These are phyloP conservation scores for Pristionchus mayeri DNA, from an alignment of 2,888 invertebrate species.

Conservation along the genomic window DNA sequence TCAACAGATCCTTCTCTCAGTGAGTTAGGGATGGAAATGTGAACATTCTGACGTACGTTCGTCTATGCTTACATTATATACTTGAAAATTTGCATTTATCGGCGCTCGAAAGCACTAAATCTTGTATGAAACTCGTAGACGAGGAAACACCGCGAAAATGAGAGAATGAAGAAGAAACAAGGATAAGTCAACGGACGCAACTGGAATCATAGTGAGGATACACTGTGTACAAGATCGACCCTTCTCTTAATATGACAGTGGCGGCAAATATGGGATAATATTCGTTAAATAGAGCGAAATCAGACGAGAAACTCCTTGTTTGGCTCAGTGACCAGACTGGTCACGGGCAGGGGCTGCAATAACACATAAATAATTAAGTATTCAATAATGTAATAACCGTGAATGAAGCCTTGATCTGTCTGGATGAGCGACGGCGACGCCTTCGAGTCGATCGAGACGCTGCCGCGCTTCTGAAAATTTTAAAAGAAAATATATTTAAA, in stretches of 20 bases:
- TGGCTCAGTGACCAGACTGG: background rate
- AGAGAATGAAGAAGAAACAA: background rate
- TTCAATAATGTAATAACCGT: background rate
- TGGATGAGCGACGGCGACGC: background rate
- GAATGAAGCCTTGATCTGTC: background rate
- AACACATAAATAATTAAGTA: background rate
- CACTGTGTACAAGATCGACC: too few relatives aligned
- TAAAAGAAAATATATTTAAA: too few relatives aligned
- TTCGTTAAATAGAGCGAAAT: background rate
- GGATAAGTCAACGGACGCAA: too few relatives aligned
- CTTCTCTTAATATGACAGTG: background rate
- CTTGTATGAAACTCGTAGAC: background rate
- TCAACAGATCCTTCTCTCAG: too few relatives aligned
- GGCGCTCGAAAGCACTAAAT: conserved; percentile 19
- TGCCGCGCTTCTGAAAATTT: too few relatives aligned
- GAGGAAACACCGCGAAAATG: background rate
- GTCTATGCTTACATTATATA: too few relatives aligned
- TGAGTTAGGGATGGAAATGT: too few relatives aligned
- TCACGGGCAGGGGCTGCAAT: conserved; percentile 5
- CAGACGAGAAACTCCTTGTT: conserved; percentile 29
- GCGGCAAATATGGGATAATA: background rate
- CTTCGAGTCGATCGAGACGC: background rate
- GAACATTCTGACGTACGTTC: too few relatives aligned
- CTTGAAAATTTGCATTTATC: background rate
- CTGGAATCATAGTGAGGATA: too few relatives aligned